These are phyloP conservation scores for Azemiops feae DNA, from an alignment of 2,113 vertebrate species.

Conservation along the genomic window DNA sequence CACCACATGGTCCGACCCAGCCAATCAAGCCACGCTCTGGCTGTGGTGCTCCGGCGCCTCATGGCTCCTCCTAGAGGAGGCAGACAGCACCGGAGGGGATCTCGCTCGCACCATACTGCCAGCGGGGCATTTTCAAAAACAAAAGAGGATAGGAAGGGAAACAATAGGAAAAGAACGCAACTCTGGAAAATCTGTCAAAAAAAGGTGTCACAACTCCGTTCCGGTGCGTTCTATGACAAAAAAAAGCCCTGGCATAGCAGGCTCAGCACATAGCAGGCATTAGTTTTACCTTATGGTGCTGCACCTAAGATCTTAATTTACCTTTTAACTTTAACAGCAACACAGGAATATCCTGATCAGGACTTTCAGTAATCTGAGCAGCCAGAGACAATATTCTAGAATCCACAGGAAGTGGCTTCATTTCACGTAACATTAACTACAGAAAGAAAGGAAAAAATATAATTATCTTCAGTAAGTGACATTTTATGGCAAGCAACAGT, in stretches of 20 bases:
- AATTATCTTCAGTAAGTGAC: background rate
- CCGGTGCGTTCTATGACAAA: too few species aligned
- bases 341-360: conserved; percentile 67
- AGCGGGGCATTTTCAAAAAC: too few species aligned
- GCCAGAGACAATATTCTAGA: conserved; percentile 71
- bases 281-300: background rate
- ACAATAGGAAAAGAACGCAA: too few species aligned
- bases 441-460: conserved; percentile 7
- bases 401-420: conserved; percentile 49
- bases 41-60: too few species aligned
- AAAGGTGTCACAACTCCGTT: too few species aligned
- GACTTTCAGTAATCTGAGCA: conserved; percentile 69
- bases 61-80: too few species aligned
- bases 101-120: too few species aligned
- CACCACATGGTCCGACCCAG: too few species aligned
- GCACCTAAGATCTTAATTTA: conserved; percentile 46
- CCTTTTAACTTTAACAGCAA: conserved; percentile 76
- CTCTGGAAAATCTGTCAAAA: too few species aligned
- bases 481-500: background rate
- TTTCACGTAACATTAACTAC: conserved; percentile 31
- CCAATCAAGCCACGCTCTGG: too few species aligned
- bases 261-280: background rate
- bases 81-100: too few species aligned
- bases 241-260: background rate
- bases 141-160: too few species aligned